phyloP scores from a whole-genome alignment of 2,888 invertebrate species.

The Aleiodes testaceus region DNA sequence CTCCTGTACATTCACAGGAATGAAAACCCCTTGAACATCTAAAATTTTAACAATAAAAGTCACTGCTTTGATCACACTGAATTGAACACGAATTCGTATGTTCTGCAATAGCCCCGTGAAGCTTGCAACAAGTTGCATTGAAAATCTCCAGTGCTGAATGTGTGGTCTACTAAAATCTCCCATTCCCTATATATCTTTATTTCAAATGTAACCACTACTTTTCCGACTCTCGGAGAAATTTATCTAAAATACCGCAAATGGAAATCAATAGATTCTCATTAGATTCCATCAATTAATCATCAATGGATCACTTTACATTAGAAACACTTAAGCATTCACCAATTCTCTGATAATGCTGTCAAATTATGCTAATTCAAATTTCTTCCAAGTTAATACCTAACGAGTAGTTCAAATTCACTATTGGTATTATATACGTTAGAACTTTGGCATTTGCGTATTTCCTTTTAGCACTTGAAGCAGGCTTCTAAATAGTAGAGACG shows the following conservation, averaged over 20 bases:
- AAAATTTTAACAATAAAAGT: neutral
- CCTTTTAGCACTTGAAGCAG: constrained; percentile 12
- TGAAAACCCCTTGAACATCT: neutral
- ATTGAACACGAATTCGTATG: constrained; percentile 35
- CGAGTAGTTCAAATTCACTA: constrained; percentile 15
- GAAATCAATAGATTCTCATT: neutral
- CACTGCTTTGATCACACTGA: neutral
- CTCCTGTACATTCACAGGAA: no score
- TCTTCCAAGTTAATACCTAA: neutral
- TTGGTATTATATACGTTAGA: constrained; percentile 12
- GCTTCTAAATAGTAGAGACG: constrained; percentile 11
- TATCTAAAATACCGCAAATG: no score
- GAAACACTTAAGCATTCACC: neutral
- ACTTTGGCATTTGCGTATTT: constrained; percentile 7
- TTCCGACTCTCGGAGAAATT: neutral
- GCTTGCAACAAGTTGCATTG: constrained; percentile 66
- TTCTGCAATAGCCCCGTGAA: constrained; percentile 41
- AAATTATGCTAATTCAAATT: constrained; percentile 11
- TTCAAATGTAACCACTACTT: neutral
- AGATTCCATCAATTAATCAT: neutral
- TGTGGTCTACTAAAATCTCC: constrained; percentile 3
- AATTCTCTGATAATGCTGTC: neutral
- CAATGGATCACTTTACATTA: neutral
- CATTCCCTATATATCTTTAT: neutral
- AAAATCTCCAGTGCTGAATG: constrained; percentile 52